phyloP scores from a whole-genome alignment of 1,140 invertebrate genomes.

The Drosophila sproati region DNA sequence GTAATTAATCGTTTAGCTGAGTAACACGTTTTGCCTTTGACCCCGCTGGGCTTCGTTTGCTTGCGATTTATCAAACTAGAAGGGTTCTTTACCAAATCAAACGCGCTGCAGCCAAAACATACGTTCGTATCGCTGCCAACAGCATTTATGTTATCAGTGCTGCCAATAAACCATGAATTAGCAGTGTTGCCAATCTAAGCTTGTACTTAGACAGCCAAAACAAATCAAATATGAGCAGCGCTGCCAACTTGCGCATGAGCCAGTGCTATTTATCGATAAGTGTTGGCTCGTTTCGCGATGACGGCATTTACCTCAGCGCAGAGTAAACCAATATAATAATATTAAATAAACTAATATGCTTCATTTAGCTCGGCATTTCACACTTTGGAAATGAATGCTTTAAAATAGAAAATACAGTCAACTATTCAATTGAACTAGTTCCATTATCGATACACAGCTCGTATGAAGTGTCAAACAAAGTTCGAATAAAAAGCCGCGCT shows the following conservation, averaged over 20 bases:
- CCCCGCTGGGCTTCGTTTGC: constrained; percentile 26
- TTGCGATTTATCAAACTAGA: not conserved
- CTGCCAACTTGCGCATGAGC: not conserved
- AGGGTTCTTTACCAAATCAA: no score
- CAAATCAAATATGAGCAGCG: not conserved
- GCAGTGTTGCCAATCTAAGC: not conserved
- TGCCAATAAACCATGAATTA: not conserved
- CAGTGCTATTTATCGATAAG: not conserved
- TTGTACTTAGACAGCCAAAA: not conserved
- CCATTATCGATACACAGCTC: constrained; percentile 23
- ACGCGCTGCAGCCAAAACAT: no score
- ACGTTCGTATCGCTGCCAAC: no score
- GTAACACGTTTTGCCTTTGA: constrained; percentile 47
- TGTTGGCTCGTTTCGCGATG: no score
- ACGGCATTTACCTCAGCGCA: no score
- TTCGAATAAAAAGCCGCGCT: constrained; percentile 37
- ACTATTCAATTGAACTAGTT: constrained; percentile 23
- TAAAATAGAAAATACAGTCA: not conserved
- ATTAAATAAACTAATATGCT: no score
- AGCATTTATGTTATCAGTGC: no score
- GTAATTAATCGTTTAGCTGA: constrained; percentile 36
- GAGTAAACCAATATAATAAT: no score
- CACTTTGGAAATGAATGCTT: no score
- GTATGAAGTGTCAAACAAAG: constrained; percentile 31
- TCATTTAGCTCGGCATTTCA: no score